These are phyloP conservation scores for Tenualosa ilisha DNA, from an alignment of 2,797 vertebrate species.

Conservation along the genomic window DNA sequence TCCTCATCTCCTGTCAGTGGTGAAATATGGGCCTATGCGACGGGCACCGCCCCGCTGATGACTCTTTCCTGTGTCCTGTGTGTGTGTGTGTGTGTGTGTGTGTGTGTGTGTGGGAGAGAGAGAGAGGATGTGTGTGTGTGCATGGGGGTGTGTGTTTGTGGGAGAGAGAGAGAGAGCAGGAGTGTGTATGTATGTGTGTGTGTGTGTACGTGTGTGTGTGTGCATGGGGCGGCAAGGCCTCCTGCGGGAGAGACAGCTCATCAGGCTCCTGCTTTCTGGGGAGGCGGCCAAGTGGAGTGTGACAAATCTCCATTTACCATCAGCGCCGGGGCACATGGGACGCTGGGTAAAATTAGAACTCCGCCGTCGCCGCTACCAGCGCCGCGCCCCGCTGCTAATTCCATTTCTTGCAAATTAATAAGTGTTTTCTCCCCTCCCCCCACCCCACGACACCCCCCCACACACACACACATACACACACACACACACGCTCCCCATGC, in stretches of 20 bases:
- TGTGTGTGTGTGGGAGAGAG: conserved; percentile 28
- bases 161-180: conserved; percentile 41
- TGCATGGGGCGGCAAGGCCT: conserved; percentile 58
- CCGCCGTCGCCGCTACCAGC: conserved; percentile 46
- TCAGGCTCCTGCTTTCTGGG: conserved; percentile 66
- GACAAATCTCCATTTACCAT: conserved; percentile 85
- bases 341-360: conserved; percentile 80
- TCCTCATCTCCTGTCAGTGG: conserved; percentile 61
- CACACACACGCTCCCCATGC: conserved; percentile 54
- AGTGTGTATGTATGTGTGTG: conserved; percentile 30
- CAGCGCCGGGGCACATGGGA: conserved; percentile 63
- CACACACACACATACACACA: neutral
- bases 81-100: conserved; percentile 35
- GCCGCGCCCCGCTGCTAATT: conserved; percentile 78
- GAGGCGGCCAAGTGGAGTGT: conserved; percentile 80
- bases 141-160: conserved; percentile 39
- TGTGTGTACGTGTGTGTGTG: conserved; percentile 42
- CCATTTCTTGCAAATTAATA: conserved; percentile 85
- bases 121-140: conserved; percentile 40
- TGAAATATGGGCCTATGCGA: conserved; percentile 66
- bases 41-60: conserved; percentile 60
- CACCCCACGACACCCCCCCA: conserved; percentile 36
- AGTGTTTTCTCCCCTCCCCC: conserved; percentile 68
- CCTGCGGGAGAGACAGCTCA: conserved; percentile 72
- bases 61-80: conserved; percentile 53